Conservation (phyloP, 2,113 vertebrate species). For the Papio anubis region DNA sequence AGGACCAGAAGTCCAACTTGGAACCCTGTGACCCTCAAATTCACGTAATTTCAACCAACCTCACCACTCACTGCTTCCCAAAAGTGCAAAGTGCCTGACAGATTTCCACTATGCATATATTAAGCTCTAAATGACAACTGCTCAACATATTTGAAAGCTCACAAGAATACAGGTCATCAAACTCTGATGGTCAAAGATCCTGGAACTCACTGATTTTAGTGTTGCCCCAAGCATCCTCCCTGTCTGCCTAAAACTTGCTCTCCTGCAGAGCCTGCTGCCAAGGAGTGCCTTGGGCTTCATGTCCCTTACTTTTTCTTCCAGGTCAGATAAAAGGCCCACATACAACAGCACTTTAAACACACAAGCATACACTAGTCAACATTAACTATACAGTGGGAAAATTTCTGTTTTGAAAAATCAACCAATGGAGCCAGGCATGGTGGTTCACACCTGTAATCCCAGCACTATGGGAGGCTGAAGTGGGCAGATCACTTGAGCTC, state of each 20-base stretch:
- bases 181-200: background rate
- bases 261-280: background rate
- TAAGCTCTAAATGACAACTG: background rate
- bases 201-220: background rate
- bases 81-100: background rate
- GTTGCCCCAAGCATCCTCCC: background rate
- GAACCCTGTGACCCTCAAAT: background rate
- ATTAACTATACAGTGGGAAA: background rate
- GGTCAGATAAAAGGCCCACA: background rate
- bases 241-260: background rate
- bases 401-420: background rate
- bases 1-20: background rate
- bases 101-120: background rate
- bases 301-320: background rate
- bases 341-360: background rate
- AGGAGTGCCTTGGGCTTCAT: background rate
- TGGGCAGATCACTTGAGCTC: no score
- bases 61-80: background rate
- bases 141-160: background rate
- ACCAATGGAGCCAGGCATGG: no score
- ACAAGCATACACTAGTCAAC: background rate
- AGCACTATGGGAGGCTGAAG: no score
- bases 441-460: no score
- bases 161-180: background rate
- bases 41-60: background rate